Percentiles rank a stretch among this genome's conserved stretches.
phyloP scores from a whole-genome alignment of 2,888 invertebrate species.

The Pantelozetes paolii region DNA sequence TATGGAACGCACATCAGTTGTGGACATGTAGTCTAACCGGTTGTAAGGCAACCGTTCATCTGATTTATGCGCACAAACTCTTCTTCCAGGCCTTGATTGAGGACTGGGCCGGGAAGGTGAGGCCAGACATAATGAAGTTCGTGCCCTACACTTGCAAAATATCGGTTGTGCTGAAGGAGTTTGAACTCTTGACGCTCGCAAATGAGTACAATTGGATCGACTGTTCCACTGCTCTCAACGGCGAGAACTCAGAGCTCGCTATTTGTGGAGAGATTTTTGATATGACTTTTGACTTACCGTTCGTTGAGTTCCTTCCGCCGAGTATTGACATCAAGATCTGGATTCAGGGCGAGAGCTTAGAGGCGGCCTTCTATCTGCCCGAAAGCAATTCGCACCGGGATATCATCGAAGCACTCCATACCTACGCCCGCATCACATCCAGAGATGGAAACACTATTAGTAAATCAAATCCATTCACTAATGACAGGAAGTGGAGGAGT shows the following conservation, averaged over 20 bases:
- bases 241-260: constrained; percentile 64
- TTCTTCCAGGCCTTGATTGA: constrained; percentile 91
- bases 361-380: constrained; percentile 81
- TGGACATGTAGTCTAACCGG: constrained; percentile 89
- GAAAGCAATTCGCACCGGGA: constrained; percentile 83
- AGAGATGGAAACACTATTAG: constrained; percentile 60
- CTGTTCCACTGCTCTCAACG: constrained; percentile 68
- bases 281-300: constrained; percentile 87
- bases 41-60: constrained; percentile 85
- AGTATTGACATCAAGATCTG: constrained; percentile 83
- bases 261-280: constrained; percentile 91
- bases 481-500: constrained; percentile 67
- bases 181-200: constrained; percentile 84
- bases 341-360: constrained; percentile 91
- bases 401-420: constrained; percentile 75
- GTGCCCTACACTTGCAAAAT: constrained; percentile 96
- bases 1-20: constrained; percentile 94
- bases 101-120: constrained; percentile 71
- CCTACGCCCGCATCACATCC: constrained; percentile 65
- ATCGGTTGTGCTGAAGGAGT: constrained; percentile 82
- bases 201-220: constrained; percentile 99
- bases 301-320: constrained; percentile 85
- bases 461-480: constrained; percentile 50
- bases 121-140: constrained; percentile 87
- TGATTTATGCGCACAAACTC: constrained; percentile 90